Conservation (phyloP, 2,888 invertebrate genomes). For the Ormia ochracea region DNA sequence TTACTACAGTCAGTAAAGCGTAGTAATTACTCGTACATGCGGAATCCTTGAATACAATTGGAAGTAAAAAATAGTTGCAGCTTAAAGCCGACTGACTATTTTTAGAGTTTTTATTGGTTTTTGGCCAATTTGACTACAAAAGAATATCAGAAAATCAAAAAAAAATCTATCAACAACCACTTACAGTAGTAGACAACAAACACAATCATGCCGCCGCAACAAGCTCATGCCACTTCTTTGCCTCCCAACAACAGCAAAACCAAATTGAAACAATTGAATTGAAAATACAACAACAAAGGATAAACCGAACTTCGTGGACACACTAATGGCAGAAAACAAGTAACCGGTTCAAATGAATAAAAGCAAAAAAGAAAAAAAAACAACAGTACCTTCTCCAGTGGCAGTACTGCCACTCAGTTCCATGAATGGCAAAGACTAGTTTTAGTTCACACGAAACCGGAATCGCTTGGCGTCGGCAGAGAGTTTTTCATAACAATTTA, state of each 20-base stretch:
- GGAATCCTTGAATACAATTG: too few species aligned
- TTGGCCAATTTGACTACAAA: slow-evolving; percentile 51
- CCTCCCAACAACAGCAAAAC: not conserved
- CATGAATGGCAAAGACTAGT: slow-evolving; percentile 64
- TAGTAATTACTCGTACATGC: too few species aligned
- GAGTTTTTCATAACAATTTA: slow-evolving; percentile 40
- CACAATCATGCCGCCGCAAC: not conserved
- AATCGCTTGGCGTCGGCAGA: slow-evolving; percentile 62
- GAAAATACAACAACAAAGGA: not conserved
- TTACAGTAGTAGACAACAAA: not conserved
- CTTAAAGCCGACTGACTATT: slow-evolving; percentile 12
- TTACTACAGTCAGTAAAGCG: not conserved
- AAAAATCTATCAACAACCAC: not conserved
- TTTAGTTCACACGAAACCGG: slow-evolving; percentile 71
- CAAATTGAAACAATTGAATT: slow-evolving; percentile 24
- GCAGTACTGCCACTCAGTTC: slow-evolving; percentile 3
- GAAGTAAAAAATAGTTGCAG: slow-evolving; percentile 23
- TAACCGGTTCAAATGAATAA: slow-evolving; percentile 12
- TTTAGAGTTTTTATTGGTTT: slow-evolving; percentile 11
- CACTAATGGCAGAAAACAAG: not conserved
- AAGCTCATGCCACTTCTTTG: not conserved
- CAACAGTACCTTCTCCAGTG: slow-evolving; percentile 22
- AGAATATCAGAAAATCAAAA: slow-evolving; percentile 2
- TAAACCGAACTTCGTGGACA: not conserved
- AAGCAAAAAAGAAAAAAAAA: not conserved